Evolutionary conservation across 2,113 vertebrate genomes (phyloP), one percentile per base, ranked within the genome.

Genomic region (Polyodon spathula): DNA sequence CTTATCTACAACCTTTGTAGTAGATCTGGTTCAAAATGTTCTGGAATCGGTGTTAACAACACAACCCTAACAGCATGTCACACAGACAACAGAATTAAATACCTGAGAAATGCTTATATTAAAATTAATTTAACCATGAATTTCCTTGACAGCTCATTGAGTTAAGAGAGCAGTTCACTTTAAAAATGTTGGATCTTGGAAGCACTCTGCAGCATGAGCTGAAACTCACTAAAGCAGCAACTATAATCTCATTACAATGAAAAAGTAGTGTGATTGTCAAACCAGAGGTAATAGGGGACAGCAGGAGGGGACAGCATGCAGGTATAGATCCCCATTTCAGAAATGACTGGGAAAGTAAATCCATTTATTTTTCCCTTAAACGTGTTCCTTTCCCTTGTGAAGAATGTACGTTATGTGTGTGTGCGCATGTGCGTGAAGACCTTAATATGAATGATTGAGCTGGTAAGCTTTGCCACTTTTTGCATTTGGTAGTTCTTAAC

Each of bases 241-340:
- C 55, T 8, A 10, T 42, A 57, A 42, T 57, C 55, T 6, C 39
- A 40, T 57, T 57, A 57, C 55, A 41, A 14, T 16, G 39, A 4
- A 12, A 57, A 57, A 57, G 55, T 41, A 38, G 55, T 57, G 15
- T 57, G 55, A 57, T 57, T 57, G 39, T 40, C 55, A 57, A 57
- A 57, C 55, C 14, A 40, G 39, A 57, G 40, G 55, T 57, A 57
- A 57, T 57, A 57, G n/a, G 15, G 55, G 38, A 27, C 27, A 27
- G 27, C 27, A 57, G 38, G 37, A 57, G 55, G 15, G 40, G 39
- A 8, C 12, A 40, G 7, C 12, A 40, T 6, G 37, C 55, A 57
- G 55, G 55, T 57, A 40, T 57, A 16, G 55, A 37, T 42, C n/a
- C 40, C 40, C 55, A 57, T 57, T 57, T 57, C 55, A 15, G 37